Base-by-base conservation (phyloP, 1,140 invertebrate species). In the Drosophila albomicans region DNA sequence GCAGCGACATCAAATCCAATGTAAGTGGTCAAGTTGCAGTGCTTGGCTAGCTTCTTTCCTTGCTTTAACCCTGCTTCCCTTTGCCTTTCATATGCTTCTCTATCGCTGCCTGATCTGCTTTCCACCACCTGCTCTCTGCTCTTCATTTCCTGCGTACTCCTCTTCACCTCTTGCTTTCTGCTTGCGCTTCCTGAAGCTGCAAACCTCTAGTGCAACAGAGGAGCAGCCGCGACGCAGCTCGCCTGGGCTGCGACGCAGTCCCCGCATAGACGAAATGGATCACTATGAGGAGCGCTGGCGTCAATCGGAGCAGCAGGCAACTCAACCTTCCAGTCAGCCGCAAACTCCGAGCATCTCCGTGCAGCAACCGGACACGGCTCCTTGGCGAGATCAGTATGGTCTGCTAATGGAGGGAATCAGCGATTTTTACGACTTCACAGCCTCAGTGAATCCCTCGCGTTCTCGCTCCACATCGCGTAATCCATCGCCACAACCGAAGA, bases 391-490 rank as follows among this genome's bases (percentile, higher is more conserved):
- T 79, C 51, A 90, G 43, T 77, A 87, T n/a, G 91, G 91, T 0
- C 61, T 92, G 2, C 46, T 92, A 0, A 88, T 92, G 82, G 89
- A 92, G 62, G 91, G 91, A 1, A 41, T 92, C 0, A 92, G 91
- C 59, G 91, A 92, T 15, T 92, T 92, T 15, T 92, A 92, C n/a
- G 91, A 92, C 30, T 92, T 92, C 52, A 86, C 81, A 0, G 91
- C 91, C 15, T 92, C 91, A 0, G 68, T 79, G 0, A 92, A 92
- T 75, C 91, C 89, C 0, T 92, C 91, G 0, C 69, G 91, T 51
- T 92, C 91, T 1, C 79, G 82, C 3, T 75, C 91, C 0, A 62
- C 8, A 3, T 92, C 91, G 0, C 78, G 91, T 10, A 85, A 82
- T 62, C 67, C 81, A 0, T 91, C 91, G 11, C 86, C 89, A 0